phyloP scores from a whole-genome alignment of 2,888 invertebrate genomes.

The Chelonus formosanus region DNA sequence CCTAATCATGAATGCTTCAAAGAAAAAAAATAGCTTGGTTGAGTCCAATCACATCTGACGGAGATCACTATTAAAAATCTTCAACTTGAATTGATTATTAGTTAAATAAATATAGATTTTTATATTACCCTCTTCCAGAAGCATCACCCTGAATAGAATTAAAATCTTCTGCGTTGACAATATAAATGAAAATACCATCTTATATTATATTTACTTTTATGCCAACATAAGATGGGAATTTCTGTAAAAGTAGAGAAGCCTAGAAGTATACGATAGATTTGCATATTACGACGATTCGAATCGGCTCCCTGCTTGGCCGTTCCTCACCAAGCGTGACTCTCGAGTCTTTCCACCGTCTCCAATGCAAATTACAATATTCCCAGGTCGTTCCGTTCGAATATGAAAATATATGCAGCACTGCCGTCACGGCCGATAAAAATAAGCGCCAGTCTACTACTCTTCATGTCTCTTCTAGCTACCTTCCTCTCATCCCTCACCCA shows the following conservation, averaged over 20 bases:
- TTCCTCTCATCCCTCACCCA: not conserved
- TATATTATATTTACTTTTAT: slow-evolving; percentile 6
- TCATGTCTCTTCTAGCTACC: not conserved
- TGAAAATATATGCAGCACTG: slow-evolving; percentile 58
- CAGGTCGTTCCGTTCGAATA: slow-evolving; percentile 56
- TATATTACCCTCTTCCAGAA: no score
- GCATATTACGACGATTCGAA: slow-evolving; percentile 59
- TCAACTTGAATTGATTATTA: no score
- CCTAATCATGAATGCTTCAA: no score
- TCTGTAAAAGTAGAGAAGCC: slow-evolving; percentile 28
- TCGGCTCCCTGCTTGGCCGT: slow-evolving; percentile 44
- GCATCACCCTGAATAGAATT: not conserved
- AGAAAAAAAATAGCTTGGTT: no score
- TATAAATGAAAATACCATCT: slow-evolving; percentile 15
- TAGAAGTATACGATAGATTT: slow-evolving; percentile 46
- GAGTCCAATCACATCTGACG: no score
- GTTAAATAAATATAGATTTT: no score
- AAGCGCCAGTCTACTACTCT: slow-evolving; percentile 34
- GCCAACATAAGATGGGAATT: slow-evolving; percentile 15
- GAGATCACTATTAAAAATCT: no score
- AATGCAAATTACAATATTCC: slow-evolving; percentile 65
- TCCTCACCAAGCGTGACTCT: slow-evolving; percentile 49
- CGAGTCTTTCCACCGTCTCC: slow-evolving; percentile 58
- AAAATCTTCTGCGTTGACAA: slow-evolving; percentile 4
- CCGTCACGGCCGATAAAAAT: slow-evolving; percentile 57